Percentiles rank a stretch among this genome's conserved stretches.
Conservation (phyloP, 2,888 invertebrate species). For the Rhorus exstirpatorius region DNA sequence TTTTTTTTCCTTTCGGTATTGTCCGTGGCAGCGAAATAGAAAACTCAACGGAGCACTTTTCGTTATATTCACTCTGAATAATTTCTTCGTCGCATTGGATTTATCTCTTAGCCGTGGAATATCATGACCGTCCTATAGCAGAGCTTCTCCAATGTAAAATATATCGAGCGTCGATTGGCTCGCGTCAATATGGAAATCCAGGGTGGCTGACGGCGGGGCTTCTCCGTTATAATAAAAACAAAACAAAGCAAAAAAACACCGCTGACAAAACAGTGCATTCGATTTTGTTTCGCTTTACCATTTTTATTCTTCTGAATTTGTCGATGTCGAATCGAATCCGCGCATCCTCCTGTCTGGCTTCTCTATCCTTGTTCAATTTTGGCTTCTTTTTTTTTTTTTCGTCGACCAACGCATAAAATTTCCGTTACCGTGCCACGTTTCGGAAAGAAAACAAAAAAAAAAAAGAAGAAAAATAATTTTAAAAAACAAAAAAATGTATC, state of each 20-base stretch:
- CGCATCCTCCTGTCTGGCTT: conserved; percentile 12
- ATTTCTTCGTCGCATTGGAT: too few relatives aligned
- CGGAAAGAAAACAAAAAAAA: background rate
- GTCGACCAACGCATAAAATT: background rate
- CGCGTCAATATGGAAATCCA: background rate
- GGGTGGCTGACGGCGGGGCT: background rate
- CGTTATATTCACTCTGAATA: background rate
- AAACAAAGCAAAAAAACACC: background rate
- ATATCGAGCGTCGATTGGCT: background rate
- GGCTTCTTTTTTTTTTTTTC: background rate
- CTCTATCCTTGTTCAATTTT: background rate
- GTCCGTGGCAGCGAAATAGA: too few relatives aligned
- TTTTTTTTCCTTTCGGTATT: too few relatives aligned
- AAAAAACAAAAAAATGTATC: background rate
- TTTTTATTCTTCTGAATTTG: conserved; percentile 36
- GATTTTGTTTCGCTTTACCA: conserved; percentile 34
- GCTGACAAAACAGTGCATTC: background rate
- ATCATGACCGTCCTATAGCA: too few relatives aligned
- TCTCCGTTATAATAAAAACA: background rate
- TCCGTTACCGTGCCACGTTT: background rate
- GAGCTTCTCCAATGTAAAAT: background rate
- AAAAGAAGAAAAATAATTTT: background rate
- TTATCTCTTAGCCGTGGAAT: too few relatives aligned
- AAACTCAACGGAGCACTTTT: background rate
- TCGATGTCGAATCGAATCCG: background rate